Evolutionary conservation across 2,888 invertebrate genomes (phyloP).

Genomic region (Beris morrisii): DNA sequence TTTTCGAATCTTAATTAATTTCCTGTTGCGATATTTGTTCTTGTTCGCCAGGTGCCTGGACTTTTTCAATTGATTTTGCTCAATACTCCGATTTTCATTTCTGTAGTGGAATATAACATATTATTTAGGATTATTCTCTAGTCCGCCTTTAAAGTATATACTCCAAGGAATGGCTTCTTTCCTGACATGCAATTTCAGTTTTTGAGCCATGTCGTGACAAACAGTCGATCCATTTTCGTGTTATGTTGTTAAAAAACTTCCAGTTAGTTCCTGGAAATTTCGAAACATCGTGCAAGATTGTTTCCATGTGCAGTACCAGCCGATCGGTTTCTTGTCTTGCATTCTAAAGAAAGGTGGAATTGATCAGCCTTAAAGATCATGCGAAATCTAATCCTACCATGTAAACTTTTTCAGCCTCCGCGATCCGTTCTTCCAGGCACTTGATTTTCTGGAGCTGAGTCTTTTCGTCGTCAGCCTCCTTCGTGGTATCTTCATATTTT

Average conservation of each 20-base stretch:
- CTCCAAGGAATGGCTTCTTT: too few species aligned
- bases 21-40: constrained; percentile 15
- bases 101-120: constrained; percentile 2
- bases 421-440: constrained; percentile 29
- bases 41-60: neutral
- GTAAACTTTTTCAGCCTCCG: constrained; percentile 26
- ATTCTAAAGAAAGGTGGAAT: constrained; percentile 2
- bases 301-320: constrained; percentile 10
- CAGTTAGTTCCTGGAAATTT: constrained; percentile 19
- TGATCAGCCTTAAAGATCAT: neutral
- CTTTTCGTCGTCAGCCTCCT: constrained; percentile 21
- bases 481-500: constrained; percentile 4
- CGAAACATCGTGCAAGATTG: constrained; percentile 1
- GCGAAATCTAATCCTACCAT: constrained; percentile 12
- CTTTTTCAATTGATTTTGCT: constrained; percentile 17
- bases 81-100: constrained; percentile 3
- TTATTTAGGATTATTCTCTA: neutral
- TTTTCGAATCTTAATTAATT: constrained; percentile 17
- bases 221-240: constrained; percentile 26
- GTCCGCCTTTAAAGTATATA: neutral
- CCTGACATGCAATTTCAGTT: neutral
- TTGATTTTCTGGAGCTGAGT: constrained; percentile 29
- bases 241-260: constrained; percentile 26
- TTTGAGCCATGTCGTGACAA: neutral
- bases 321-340: constrained; percentile 16